phyloP scores from a whole-genome alignment of 2,888 invertebrate genomes.

The Drosophila planitibia region DNA sequence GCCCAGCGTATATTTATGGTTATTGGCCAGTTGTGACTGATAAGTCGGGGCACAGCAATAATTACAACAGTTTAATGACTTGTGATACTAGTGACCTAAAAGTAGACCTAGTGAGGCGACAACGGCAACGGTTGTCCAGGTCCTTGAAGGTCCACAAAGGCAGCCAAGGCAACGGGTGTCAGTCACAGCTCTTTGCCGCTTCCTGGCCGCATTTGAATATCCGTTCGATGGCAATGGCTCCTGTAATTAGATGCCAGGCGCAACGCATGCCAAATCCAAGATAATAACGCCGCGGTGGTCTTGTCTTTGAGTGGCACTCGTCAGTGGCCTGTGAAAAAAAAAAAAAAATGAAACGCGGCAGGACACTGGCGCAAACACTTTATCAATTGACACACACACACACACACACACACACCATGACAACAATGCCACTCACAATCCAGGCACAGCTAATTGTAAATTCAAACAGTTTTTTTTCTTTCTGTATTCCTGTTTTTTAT shows the following conservation, averaged over 20 bases:
- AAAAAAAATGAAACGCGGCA: conserved; percentile 57
- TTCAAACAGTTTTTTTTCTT: conserved; percentile 59
- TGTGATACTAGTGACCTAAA: conserved; percentile 51
- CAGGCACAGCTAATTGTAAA: conserved; percentile 79
- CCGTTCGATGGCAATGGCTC: conserved; percentile 45
- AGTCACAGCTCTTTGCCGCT: conserved; percentile 56
- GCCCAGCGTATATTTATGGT: conserved; percentile 66
- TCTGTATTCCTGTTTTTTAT: conserved; percentile 27
- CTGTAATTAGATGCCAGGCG: conserved; percentile 75
- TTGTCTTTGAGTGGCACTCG: conserved; percentile 66
- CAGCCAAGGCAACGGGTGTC: conserved; percentile 70
- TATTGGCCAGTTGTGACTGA: conserved; percentile 64
- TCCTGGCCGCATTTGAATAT: conserved; percentile 61
- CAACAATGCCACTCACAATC: conserved; percentile 54
- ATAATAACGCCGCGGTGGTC: conserved; percentile 80
- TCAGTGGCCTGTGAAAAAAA: conserved; percentile 70
- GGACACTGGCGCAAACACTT: conserved; percentile 71
- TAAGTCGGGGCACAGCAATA: conserved; percentile 52
- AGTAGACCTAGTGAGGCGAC: conserved; percentile 25
- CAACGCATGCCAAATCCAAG: conserved; percentile 73
- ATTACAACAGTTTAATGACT: conserved; percentile 79
- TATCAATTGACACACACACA: conserved; percentile 66
- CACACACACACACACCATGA: conserved; percentile 63
- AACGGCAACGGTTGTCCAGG: conserved; percentile 49
- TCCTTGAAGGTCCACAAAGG: conserved; percentile 45